Base-by-base conservation (phyloP, 2,113 vertebrate species). In the Scophthalmus maximus region DNA sequence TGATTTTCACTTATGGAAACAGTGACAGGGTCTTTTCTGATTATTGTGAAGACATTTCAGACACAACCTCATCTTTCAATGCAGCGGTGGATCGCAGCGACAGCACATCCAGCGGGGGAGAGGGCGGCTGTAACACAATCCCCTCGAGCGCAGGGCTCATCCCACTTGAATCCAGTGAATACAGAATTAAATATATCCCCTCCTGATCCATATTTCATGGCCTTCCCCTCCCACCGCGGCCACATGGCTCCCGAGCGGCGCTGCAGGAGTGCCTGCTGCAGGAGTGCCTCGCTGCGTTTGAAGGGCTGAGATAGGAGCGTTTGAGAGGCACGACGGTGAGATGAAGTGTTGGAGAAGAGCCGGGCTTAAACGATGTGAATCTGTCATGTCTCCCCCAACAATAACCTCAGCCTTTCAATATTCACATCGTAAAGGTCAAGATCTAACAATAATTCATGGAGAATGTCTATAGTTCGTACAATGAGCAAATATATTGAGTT, bases 121-220 rank as follows among this genome's bases (percentile, higher is more conserved):
- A n/a, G 32, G 12, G 29, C 0, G 27, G 0, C 17, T 38, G 47
- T 36, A 17, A 76, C 5, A 29, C 32, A 14, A 58, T 61, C 61
- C 18, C 26, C 15, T 12, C 2, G 46, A 40, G 17, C 0, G 20
- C 17, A 6, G 5, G 52, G 6, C 58, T 65, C 36, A 23, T 47
- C 72, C 44, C 36, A 53, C 57, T 7, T 23, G 15, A 44, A 73
- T 30, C 57, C 63, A 9, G 6, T n/a, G 30, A 47, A 65, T 36
- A 25, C 46, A 61, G 14, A 58, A 59, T 70, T 64, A 30, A 56
- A 77, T 27, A 12, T 0, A 34, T 26, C 36, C 55, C 15, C 29
- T 52, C 55, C 26, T 20, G 42, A 46, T 46, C 42, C 49, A 61
- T 71, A 49, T 75, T 68, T 68, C 55, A 55, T 8, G 51, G 18